Evolutionary conservation across 1,140 invertebrate species (phyloP), one percentile per base, ranked within the genome.

Genomic region (Temnothorax longispinosus): DNA sequence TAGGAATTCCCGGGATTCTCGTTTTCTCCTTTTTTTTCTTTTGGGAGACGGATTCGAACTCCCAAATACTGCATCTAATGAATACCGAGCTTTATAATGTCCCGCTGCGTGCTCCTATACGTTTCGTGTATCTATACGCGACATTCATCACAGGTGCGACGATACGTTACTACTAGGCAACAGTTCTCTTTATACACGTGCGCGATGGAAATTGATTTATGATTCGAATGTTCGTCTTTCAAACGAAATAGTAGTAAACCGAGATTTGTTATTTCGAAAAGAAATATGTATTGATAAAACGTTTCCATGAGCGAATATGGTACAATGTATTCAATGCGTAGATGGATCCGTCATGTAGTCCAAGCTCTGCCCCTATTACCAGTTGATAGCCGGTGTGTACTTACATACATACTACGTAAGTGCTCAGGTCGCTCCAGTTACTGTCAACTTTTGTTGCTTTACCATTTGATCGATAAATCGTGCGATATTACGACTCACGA

Each of bases 1-100:
- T 74, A 78, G 76, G 90, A 90, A 90, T 91, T 88, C 87, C 50
- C 78, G 44, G 72, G 60, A 80, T 88, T 90, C 89, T 54, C 72
- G 71, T 60, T 90, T 82, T 27, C 75, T 52, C 56, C 13, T 50
- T 50, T 6, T 13, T 50, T 11, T 50, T 87, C 75, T 67, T 78
- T 52, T 65, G 38, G 18, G 27, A 32, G 54, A 15, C 88, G 11
- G 44, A 35, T 38, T 64, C 65, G 44, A 60, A 67, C 11, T 65
- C 21, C 27, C 72, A 7, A 58, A 21, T 27, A 44, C 76, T 69
- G 62, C 52, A 44, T 82, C 82, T 87, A 87, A 90, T 52, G 75
- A 85, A 75, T 81, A 87, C 15, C 41, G 27, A 58, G 62, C 54
- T 69, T 84, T 18, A 50, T 47, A 60, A 74, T 62, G 7, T 60